These are phyloP conservation scores for Anhinga rufa DNA, from an alignment of 2,113 vertebrate genomes.

Conservation along the genomic window DNA sequence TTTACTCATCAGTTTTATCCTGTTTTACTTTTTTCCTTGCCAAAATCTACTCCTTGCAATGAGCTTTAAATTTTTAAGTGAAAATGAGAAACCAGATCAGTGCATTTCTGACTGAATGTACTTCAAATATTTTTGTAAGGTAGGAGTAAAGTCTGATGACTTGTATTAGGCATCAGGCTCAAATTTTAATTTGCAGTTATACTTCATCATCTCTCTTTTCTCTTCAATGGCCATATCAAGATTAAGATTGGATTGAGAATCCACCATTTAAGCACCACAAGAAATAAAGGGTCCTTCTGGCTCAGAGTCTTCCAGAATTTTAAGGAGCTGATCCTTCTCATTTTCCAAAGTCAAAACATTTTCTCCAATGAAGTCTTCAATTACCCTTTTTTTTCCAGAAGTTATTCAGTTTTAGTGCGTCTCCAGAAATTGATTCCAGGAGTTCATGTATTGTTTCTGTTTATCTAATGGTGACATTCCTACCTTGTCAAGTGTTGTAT, in stretches of 20 bases:
- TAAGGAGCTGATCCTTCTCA: not conserved
- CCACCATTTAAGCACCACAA: not conserved
- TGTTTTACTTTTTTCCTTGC: not conserved
- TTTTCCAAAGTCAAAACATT: not conserved
- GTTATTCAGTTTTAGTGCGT: not conserved
- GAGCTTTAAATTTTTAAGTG: not conserved
- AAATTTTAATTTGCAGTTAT: not conserved
- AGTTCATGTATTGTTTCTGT: not conserved
- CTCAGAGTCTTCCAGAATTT: not conserved
- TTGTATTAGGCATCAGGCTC: not conserved
- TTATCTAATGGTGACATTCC: not conserved
- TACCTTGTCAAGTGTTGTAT: not conserved
- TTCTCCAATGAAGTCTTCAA: not conserved
- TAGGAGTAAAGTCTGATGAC: not conserved
- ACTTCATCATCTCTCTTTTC: not conserved
- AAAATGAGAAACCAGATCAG: not conserved
- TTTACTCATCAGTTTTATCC: not conserved
- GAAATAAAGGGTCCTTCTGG: not conserved
- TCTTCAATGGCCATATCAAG: not conserved
- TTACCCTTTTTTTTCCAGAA: not conserved
- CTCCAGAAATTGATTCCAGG: not conserved
- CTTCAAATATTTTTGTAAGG: not conserved
- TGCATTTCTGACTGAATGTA: not conserved
- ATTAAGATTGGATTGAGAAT: not conserved
- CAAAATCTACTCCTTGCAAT: not conserved